Percentiles rank a stretch among this genome's conserved stretches.
Evolutionary conservation across 2,113 vertebrate species (phyloP).

Genomic region (Atherinomorus stipes): DNA sequence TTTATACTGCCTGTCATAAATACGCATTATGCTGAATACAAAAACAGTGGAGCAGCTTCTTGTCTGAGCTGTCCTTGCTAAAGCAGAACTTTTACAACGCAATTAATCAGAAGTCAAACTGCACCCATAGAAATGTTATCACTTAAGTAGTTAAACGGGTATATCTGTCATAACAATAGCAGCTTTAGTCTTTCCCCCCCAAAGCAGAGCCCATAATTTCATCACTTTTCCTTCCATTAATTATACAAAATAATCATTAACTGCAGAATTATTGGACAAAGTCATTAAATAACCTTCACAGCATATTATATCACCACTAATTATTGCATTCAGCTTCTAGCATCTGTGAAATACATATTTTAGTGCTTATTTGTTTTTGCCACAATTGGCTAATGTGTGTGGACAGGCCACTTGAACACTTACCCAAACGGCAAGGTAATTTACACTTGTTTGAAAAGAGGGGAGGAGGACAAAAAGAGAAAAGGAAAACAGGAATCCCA

Average conservation of each 20-base stretch:
- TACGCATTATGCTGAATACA: constrained; percentile 78
- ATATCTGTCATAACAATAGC: constrained; percentile 58
- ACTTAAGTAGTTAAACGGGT: constrained; percentile 52
- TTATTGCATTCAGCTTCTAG: constrained; percentile 68
- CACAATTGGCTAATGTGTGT: constrained; percentile 69
- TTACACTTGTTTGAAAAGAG: constrained; percentile 77
- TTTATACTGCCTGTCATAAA: constrained; percentile 82
- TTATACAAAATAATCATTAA: constrained; percentile 70
- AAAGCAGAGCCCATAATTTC: constrained; percentile 56
- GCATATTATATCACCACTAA: constrained; percentile 63
- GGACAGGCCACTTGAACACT: constrained; percentile 68
- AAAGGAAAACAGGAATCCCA: constrained; percentile 68
- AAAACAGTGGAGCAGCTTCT: constrained; percentile 73
- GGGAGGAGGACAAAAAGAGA: constrained; percentile 50
- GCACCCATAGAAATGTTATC: constrained; percentile 46
- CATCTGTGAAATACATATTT: constrained; percentile 75
- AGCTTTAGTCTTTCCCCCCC: constrained; percentile 55
- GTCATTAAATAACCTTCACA: constrained; percentile 77
- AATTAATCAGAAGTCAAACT: constrained; percentile 72
- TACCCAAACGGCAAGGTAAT: constrained; percentile 72
- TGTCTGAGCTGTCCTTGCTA: constrained; percentile 54
- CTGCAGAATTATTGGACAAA: constrained; percentile 65
- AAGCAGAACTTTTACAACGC: constrained; percentile 72
- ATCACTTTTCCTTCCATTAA: constrained; percentile 62
- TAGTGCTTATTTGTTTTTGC: constrained; percentile 65